phyloP scores from a whole-genome alignment of 1,140 invertebrate genomes.

The Vollenhovia emeryi region DNA sequence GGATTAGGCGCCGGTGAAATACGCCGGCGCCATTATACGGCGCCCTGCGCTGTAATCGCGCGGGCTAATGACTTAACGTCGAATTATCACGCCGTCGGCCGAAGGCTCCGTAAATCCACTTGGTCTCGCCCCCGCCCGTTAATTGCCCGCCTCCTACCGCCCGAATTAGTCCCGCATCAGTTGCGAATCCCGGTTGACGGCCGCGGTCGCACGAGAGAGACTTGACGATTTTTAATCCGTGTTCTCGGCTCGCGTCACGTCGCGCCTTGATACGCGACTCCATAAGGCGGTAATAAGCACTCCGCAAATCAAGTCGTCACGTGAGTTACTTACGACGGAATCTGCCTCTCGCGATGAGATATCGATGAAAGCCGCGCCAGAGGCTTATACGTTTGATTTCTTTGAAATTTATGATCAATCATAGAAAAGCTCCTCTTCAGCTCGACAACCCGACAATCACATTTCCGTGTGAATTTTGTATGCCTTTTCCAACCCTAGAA shows the following conservation, averaged over 20 bases:
- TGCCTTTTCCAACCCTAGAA: too few species aligned
- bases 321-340: constrained; percentile 31
- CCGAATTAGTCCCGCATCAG: constrained; percentile 68
- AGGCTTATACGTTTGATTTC: constrained; percentile 9
- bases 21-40: constrained; percentile 65
- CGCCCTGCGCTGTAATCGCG: constrained; percentile 68
- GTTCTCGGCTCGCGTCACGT: background rate
- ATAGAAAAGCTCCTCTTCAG: too few species aligned
- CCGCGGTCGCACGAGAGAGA: background rate
- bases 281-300: constrained; percentile 37
- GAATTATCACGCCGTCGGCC: constrained; percentile 68
- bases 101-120: constrained; percentile 70
- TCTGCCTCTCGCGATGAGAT: background rate
- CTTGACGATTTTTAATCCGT: constrained; percentile 35
- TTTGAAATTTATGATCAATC: too few species aligned
- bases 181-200: background rate
- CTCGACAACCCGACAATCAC: too few species aligned
- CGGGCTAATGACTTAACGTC: constrained; percentile 72
- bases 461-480: too few species aligned
- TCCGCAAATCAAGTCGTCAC: constrained; percentile 50
- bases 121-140: constrained; percentile 42
- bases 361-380: constrained; percentile 26
- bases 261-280: background rate
- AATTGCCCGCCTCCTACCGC: constrained; percentile 63
- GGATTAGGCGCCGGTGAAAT: constrained; percentile 66